phyloP scores from a whole-genome alignment of 2,113 vertebrate genomes.

The Microtus pennsylvanicus region DNA sequence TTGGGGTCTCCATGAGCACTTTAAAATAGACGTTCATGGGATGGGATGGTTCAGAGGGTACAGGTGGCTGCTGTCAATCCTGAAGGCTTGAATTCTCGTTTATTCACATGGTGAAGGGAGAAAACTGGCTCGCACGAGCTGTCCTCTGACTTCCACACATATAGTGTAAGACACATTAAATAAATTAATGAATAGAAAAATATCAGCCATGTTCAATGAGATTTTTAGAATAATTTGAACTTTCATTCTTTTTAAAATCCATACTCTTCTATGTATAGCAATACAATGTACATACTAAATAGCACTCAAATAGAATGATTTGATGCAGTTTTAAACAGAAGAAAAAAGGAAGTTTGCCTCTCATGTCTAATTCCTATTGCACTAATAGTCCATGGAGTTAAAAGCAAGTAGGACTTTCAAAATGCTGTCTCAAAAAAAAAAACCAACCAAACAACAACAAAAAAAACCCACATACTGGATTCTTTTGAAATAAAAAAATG shows the following conservation, averaged over 20 bases:
- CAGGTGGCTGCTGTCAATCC: no score
- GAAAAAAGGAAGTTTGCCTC: not conserved
- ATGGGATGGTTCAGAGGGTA: not conserved
- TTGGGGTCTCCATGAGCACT: not conserved
- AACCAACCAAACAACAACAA: no score
- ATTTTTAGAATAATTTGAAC: conserved; percentile 38
- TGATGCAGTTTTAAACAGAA: not conserved
- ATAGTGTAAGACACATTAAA: not conserved
- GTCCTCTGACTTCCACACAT: not conserved
- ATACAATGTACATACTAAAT: not conserved
- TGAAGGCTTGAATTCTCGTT: not conserved
- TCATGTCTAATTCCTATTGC: not conserved
- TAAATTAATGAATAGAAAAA: not conserved
- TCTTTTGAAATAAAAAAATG: not conserved
- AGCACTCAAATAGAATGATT: not conserved
- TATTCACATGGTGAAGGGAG: not conserved
- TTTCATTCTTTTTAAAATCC: not conserved
- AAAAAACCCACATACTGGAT: not conserved
- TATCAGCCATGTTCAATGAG: not conserved
- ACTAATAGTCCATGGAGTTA: not conserved
- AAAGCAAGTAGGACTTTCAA: not conserved
- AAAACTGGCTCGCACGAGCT: not conserved
- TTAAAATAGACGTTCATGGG: not conserved
- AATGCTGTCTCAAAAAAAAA: not conserved
- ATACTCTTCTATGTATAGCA: not conserved